Base-by-base conservation (phyloP, 2,113 vertebrate species). In the Sardina pilchardus region DNA sequence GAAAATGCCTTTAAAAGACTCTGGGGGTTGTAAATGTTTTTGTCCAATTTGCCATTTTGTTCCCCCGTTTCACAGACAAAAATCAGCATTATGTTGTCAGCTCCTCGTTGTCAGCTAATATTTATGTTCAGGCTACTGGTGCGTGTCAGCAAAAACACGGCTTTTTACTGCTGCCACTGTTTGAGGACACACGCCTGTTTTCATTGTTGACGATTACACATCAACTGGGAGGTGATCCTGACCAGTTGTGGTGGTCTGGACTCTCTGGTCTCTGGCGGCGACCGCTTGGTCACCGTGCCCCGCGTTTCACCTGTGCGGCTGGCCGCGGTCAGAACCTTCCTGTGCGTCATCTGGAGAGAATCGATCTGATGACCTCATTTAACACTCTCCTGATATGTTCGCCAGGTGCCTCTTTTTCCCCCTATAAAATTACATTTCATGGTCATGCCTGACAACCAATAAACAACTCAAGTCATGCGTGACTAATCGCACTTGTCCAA, bases 321-420 rank as follows among this genome's bases (percentile, higher is more conserved):
- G 71, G 63, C 63, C 26, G 30, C 34, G 63, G 71, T 78, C 34
- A 36, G n/a, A 36, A 36, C 71, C 34, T 4, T 4, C 30, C n/a
- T 78, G 71, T 78, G 71, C 71, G 30, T 78, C 71, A 78, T 78
- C 71, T 14, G 30, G 30, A 34, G 30, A 78, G 12, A 5, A 78
- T 36, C 14, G 71, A 17, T 78, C 71, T 12, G 39, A 14, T 78
- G 71, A 78, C 71, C 71, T 78, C 71, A 78, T 78, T 78, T 78
- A 14, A 78, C 30, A 12, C 71, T 36, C 14, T 34, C 16, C 10
- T 36, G 10, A 78, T 36, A 78, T 10, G 71, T 36, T 78, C 71
- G 16, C 71, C 71, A 78, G 71, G 71, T 78, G 71, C 71, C 71
- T 78, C 71, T 78, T 78, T 78, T 78, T 78, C 71, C 30, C 30